Percentiles rank a stretch among this genome's conserved stretches.
Conservation (phyloP, 2,113 vertebrate genomes). For the Corythornis vintsioides region DNA sequence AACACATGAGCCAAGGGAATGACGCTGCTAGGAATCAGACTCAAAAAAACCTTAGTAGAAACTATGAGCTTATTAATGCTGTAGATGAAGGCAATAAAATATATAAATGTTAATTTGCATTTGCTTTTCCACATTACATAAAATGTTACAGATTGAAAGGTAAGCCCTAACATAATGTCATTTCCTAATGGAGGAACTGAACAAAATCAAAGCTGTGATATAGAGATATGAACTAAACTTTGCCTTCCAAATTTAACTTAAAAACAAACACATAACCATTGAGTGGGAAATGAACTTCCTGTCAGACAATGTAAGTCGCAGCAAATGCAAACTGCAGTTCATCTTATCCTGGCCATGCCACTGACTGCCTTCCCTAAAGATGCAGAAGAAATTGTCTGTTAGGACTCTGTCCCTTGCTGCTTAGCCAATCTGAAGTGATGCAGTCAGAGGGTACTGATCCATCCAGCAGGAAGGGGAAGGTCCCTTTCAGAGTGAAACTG, state of each 20-base stretch:
- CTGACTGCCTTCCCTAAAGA: not conserved
- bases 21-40: not conserved
- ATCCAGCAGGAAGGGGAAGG: not conserved
- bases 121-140: not conserved
- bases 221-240: not conserved
- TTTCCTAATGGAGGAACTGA: not conserved
- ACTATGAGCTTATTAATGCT: not conserved
- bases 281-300: not conserved
- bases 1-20: not conserved
- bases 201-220: not conserved
- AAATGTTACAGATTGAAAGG: not conserved
- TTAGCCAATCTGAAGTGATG: not conserved
- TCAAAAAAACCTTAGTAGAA: not conserved
- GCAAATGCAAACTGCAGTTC: not conserved
- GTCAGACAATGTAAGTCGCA: not conserved
- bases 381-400: not conserved
- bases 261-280: not conserved
- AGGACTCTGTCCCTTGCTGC: not conserved
- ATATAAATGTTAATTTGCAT: not conserved
- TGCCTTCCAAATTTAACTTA: not conserved
- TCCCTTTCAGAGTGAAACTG: not conserved
- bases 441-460: fast-evolving
- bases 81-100: not conserved
- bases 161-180: not conserved
- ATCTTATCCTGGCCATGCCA: not conserved